These are phyloP conservation scores for Calliphora vomitoria DNA, from an alignment of 2,888 invertebrate genomes.

Conservation along the genomic window DNA sequence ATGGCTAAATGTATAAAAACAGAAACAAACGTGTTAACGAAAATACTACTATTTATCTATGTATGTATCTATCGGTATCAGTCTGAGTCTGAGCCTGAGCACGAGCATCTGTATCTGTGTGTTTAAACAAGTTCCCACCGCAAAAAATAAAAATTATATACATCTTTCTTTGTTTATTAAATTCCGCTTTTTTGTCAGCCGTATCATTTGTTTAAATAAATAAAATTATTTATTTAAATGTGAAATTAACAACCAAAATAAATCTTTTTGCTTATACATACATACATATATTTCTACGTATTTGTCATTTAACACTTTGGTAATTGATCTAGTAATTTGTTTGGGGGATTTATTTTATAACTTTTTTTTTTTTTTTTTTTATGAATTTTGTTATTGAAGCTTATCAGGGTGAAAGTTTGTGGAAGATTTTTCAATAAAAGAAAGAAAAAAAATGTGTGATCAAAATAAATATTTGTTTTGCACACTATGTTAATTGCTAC, in stretches of 20 bases:
- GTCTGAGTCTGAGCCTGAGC: background rate
- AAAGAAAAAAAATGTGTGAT: background rate
- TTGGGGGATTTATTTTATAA: constrained; percentile 1
- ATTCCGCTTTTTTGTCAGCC: background rate
- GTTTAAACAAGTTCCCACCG: constrained; percentile 36
- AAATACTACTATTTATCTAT: background rate
- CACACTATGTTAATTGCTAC: too few relatives aligned
- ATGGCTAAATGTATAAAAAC: background rate
- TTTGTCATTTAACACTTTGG: constrained; percentile 37
- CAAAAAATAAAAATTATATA: background rate
- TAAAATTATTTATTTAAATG: constrained; percentile 3
- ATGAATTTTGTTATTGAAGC: background rate
- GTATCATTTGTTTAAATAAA: constrained; percentile 38
- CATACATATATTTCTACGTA: background rate
- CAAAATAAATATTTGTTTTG: background rate
- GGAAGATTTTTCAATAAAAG: background rate
- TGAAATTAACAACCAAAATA: constrained; percentile 22
- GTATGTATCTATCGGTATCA: background rate
- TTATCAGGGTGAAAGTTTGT: constrained; percentile 1
- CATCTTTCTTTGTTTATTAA: background rate
- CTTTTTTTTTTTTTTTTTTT: background rate
- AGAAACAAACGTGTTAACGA: constrained; percentile 8
- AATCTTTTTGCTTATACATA: background rate
- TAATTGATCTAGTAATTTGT: constrained; percentile 28
- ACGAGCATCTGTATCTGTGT: background rate